These are phyloP conservation scores for Eupristina koningsbergeri DNA, from an alignment of 1,140 invertebrate genomes.

Conservation along the genomic window DNA sequence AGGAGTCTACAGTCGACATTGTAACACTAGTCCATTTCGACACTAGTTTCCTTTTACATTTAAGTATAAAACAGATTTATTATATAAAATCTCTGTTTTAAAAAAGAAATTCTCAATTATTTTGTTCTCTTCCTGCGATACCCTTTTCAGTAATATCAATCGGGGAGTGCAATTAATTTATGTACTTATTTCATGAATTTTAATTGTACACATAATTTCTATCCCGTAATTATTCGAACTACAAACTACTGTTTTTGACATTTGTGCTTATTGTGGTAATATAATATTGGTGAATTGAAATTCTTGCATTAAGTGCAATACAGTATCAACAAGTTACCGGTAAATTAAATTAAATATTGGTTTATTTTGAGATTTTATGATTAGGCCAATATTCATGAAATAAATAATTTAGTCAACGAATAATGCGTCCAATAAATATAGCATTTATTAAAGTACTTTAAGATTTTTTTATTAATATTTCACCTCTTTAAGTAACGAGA, in stretches of 20 bases:
- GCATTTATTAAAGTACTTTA: not conserved
- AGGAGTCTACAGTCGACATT: not conserved
- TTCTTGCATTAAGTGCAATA: too few species aligned
- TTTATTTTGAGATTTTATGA: not conserved
- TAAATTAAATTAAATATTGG: not conserved
- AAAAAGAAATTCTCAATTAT: slow-evolving; percentile 1
- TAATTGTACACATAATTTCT: not conserved
- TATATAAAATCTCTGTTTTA: not conserved
- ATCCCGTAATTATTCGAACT: not conserved
- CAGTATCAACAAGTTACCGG: too few species aligned
- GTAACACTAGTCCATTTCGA: not conserved
- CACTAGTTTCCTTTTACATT: slow-evolving; percentile 4
- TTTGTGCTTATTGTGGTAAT: not conserved
- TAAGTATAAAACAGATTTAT: not conserved
- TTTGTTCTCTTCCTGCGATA: not conserved
- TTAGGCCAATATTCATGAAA: not conserved
- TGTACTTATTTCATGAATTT: not conserved
- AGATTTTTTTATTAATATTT: not conserved
- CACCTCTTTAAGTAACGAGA: not conserved
- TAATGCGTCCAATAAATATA: not conserved
- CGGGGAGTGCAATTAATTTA: not conserved
- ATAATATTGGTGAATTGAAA: not conserved
- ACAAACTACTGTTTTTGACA: not conserved
- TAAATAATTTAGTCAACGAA: not conserved
- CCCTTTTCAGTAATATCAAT: not conserved